These are phyloP conservation scores for Leptoclinus maculatus DNA, from an alignment of 2,797 vertebrate genomes.

Conservation along the genomic window DNA sequence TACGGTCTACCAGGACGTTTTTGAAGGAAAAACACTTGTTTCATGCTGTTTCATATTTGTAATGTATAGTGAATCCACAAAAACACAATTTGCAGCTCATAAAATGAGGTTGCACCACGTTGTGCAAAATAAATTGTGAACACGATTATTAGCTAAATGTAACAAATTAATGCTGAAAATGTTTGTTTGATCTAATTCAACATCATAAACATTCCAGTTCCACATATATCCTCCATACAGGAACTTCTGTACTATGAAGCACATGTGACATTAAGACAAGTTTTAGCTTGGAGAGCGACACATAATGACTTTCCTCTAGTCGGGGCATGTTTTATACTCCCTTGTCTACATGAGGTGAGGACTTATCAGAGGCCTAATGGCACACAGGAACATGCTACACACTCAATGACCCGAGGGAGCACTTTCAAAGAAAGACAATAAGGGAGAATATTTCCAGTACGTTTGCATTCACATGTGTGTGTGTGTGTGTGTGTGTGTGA, in stretches of 20 bases:
- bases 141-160: conserved; percentile 14
- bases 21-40: conserved; percentile 53
- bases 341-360: conserved; percentile 52
- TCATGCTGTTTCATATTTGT: conserved; percentile 23
- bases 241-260: conserved; percentile 58
- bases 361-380: conserved; percentile 68
- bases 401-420: conserved; percentile 64
- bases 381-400: conserved; percentile 67
- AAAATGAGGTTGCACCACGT: conserved; percentile 35
- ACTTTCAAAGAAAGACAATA: conserved; percentile 49
- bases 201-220: conserved; percentile 28
- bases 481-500: conserved; percentile 34
- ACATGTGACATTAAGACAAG: conserved; percentile 61
- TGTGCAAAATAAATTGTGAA: conserved; percentile 38
- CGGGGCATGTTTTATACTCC: conserved; percentile 46
- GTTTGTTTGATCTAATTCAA: background rate
- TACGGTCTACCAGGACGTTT: conserved; percentile 26
- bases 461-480: conserved; percentile 32
- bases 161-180: background rate
- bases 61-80: conserved; percentile 19
- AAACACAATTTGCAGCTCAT: conserved; percentile 42
- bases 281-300: conserved; percentile 51
- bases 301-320: conserved; percentile 54
- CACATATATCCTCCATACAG: conserved; percentile 11
- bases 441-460: conserved; percentile 45